Evolutionary conservation across 92 coral and sea anemone genomes (phyloP).

Genomic region (Galaxea fascicularis): DNA sequence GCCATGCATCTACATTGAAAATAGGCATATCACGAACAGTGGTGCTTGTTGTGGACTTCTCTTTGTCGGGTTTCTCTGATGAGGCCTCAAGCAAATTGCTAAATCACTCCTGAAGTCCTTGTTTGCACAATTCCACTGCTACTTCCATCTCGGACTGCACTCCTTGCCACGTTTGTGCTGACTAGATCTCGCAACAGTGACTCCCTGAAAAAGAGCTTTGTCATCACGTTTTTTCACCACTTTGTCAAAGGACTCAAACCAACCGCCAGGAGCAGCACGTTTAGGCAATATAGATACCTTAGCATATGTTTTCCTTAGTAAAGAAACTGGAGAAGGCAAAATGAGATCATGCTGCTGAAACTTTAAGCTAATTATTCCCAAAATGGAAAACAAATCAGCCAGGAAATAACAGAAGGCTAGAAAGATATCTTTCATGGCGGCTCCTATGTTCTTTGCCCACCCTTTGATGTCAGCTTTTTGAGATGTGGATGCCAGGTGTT

Average conservation of each 20-base stretch:
- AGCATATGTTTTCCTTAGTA: conserved; percentile 32
- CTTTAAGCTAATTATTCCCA: conserved; percentile 43
- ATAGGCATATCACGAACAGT: conserved; percentile 45
- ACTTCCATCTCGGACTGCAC: conserved; percentile 37
- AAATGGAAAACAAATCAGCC: conserved; percentile 39
- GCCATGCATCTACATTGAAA: conserved; percentile 54
- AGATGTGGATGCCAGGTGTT: conserved; percentile 34
- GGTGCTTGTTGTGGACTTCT: conserved; percentile 50
- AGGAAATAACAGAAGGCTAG: conserved; percentile 42
- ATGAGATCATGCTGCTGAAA: conserved; percentile 59
- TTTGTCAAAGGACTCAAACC: conserved; percentile 20
- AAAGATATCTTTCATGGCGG: conserved; percentile 29
- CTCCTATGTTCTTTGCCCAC: conserved; percentile 4
- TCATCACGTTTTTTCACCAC: conserved; percentile 5
- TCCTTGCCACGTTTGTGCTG: not conserved
- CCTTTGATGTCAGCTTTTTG: conserved; percentile 40
- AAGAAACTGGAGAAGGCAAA: conserved; percentile 52
- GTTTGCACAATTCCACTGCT: conserved; percentile 46
- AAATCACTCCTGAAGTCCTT: conserved; percentile 46
- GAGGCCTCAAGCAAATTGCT: conserved; percentile 39
- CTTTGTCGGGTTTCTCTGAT: conserved; percentile 20
- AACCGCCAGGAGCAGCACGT: conserved; percentile 41
- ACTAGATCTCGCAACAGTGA: conserved; percentile 15
- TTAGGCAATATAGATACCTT: conserved; percentile 32
- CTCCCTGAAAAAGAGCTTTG: conserved; percentile 34